Percentiles rank a stretch among this genome's conserved stretches.
phyloP scores from a whole-genome alignment of 2,113 vertebrate genomes.

The Lethenteron camtschaticum region DNA sequence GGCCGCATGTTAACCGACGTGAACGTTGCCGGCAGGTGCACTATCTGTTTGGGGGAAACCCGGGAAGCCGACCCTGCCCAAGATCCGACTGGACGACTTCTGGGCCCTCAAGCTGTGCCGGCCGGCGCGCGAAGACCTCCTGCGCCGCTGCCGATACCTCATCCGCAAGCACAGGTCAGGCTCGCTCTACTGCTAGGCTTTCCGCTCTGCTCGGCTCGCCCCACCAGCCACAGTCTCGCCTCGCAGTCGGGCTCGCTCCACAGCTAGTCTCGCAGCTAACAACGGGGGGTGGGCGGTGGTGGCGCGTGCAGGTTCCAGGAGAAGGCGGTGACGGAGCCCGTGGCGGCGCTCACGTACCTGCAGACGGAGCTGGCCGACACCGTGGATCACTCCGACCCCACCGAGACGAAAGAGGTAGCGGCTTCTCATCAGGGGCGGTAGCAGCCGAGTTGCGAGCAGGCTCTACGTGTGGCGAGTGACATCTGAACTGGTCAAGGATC shows the following conservation, averaged over 20 bases:
- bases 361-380: slow-evolving; percentile 89
- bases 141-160: slow-evolving; percentile 93
- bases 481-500: too few relatives aligned
- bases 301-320: slow-evolving; percentile 61
- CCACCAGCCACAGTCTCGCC: too few relatives aligned
- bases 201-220: too few relatives aligned
- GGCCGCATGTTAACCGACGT: too few relatives aligned
- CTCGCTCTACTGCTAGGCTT: too few relatives aligned
- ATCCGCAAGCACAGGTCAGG: slow-evolving; percentile 77
- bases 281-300: too few relatives aligned
- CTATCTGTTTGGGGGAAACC: slow-evolving; percentile 95
- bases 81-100: slow-evolving; percentile 96
- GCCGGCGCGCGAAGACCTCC: slow-evolving; percentile 84
- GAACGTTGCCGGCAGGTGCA: slow-evolving; percentile 38
- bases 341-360: slow-evolving; percentile 80
- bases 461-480: too few relatives aligned
- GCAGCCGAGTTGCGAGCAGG: too few relatives aligned
- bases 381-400: slow-evolving; percentile 83
- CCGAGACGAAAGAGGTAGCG: slow-evolving; percentile 85
- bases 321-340: slow-evolving; percentile 75
- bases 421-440: too few relatives aligned
- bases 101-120: slow-evolving; percentile 94
- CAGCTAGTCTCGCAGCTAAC: too few relatives aligned
- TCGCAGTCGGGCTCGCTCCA: too few relatives aligned
- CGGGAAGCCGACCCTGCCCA: slow-evolving; percentile 90